phyloP scores from a whole-genome alignment of 2,113 vertebrate genomes.

The Onychostoma macrolepis region DNA sequence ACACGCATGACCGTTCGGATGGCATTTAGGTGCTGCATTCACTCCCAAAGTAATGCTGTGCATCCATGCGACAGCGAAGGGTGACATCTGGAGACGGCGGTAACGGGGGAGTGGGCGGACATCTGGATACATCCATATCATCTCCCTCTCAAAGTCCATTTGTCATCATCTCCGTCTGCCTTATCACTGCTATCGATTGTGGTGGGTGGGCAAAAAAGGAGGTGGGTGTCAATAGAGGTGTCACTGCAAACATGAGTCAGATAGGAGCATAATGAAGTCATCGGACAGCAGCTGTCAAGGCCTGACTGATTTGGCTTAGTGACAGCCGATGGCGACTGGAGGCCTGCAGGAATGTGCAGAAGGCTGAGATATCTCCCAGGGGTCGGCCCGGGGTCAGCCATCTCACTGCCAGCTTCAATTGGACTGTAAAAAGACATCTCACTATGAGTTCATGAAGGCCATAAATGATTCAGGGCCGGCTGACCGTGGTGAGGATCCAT shows the following conservation, averaged over 20 bases:
- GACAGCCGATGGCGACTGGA: slow-evolving; percentile 49
- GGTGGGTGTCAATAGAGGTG: slow-evolving; percentile 74
- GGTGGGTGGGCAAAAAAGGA: slow-evolving; percentile 6
- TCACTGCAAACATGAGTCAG: slow-evolving; percentile 76
- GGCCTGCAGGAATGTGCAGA: slow-evolving; percentile 35
- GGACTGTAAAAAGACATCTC: slow-evolving; percentile 68
- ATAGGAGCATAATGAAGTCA: slow-evolving; percentile 79
- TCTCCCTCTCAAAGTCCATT: slow-evolving; percentile 55
- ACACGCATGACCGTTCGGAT: neutral
- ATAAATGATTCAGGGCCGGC: slow-evolving; percentile 66
- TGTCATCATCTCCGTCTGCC: slow-evolving; percentile 56
- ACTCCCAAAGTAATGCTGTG: neutral
- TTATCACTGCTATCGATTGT: slow-evolving; percentile 74
- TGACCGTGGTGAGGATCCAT: slow-evolving; percentile 56
- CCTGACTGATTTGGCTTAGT: slow-evolving; percentile 62
- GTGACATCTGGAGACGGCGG: neutral
- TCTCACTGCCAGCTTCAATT: slow-evolving; percentile 69
- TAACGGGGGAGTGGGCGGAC: slow-evolving; percentile 33
- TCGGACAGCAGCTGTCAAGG: slow-evolving; percentile 60
- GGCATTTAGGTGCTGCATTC: neutral
- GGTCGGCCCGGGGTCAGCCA: slow-evolving; percentile 58
- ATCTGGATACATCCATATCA: slow-evolving; percentile 45
- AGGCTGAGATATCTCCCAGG: slow-evolving; percentile 47
- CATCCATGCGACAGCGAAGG: neutral
- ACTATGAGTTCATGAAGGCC: slow-evolving; percentile 71